Conservation (phyloP, 1,140 invertebrate species). For the Phocides pigmalion region DNA sequence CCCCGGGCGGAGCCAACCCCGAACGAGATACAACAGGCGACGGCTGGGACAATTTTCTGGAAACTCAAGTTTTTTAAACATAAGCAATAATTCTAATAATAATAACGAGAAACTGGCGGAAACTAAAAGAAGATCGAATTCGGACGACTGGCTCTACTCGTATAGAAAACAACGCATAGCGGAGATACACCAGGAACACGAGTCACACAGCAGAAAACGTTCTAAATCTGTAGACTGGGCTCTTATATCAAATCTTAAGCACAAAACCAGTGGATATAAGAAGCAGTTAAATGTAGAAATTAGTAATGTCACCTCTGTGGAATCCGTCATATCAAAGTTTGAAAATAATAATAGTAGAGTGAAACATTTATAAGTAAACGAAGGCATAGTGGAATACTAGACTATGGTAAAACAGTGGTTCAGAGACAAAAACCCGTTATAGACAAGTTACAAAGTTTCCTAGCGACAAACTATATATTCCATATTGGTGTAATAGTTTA, state of each 20-base stretch:
- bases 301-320: not conserved
- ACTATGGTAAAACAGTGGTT: not conserved
- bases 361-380: not conserved
- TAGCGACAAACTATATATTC: too few species aligned
- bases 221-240: constrained; percentile 61
- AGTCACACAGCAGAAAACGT: constrained; percentile 37
- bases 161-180: constrained; percentile 51
- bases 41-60: constrained; percentile 61
- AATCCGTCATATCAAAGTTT: constrained; percentile 2
- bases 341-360: constrained; percentile 3
- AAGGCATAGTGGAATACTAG: not conserved
- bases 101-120: constrained; percentile 20
- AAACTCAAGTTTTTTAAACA: constrained; percentile 40
- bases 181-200: constrained; percentile 31
- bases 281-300: not conserved
- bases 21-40: constrained; percentile 45
- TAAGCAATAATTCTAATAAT: constrained; percentile 21
- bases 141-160: constrained; percentile 63
- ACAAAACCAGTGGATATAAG: constrained; percentile 7
- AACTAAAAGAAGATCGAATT: constrained; percentile 56
- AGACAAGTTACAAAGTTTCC: too few species aligned
- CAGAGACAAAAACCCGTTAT: too few species aligned
- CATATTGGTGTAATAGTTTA: too few species aligned
- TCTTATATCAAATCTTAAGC: constrained; percentile 12
- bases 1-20: constrained; percentile 42